phyloP scores from a whole-genome alignment of 2,888 invertebrate species.

The Tetropium fuscum region DNA sequence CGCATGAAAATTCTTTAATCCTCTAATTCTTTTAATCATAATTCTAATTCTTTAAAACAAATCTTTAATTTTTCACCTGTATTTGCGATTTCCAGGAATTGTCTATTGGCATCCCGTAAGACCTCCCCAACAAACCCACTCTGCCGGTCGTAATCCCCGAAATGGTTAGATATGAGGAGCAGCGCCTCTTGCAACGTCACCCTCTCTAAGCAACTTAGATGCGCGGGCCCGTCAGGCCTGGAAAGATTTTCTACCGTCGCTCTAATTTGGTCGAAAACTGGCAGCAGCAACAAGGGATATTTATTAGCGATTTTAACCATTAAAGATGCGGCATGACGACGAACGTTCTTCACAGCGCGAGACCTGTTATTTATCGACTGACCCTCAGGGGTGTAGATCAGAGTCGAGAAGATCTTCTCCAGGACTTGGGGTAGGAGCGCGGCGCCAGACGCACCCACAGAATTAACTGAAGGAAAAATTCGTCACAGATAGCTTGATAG shows the following conservation, averaged over 20 bases:
- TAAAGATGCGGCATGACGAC: slow-evolving; percentile 89
- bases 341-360: slow-evolving; percentile 41
- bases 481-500: too few relatives aligned
- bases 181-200: slow-evolving; percentile 85
- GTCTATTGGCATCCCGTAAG: slow-evolving; percentile 73
- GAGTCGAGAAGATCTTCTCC: slow-evolving; percentile 89
- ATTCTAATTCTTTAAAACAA: too few relatives aligned
- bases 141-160: slow-evolving; percentile 83
- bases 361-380: slow-evolving; percentile 64
- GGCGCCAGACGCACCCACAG: slow-evolving; percentile 74
- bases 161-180: slow-evolving; percentile 88
- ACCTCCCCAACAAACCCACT: slow-evolving; percentile 77
- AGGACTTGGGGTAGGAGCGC: slow-evolving; percentile 82
- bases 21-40: too few relatives aligned
- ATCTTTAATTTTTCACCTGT: too few relatives aligned
- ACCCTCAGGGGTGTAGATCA: slow-evolving; percentile 80
- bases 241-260: slow-evolving; percentile 80
- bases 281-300: slow-evolving; percentile 86
- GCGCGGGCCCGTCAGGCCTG: slow-evolving; percentile 72
- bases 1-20: too few relatives aligned
- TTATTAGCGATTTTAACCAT: slow-evolving; percentile 91
- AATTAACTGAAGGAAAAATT: slow-evolving; percentile 67
- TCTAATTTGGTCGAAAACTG: slow-evolving; percentile 88
- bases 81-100: slow-evolving; percentile 74
- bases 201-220: slow-evolving; percentile 84